Evolutionary conservation across 1,140 invertebrate species (phyloP), one percentile per base, ranked within the genome.

Genomic region (Trichogramma pretiosum): DNA sequence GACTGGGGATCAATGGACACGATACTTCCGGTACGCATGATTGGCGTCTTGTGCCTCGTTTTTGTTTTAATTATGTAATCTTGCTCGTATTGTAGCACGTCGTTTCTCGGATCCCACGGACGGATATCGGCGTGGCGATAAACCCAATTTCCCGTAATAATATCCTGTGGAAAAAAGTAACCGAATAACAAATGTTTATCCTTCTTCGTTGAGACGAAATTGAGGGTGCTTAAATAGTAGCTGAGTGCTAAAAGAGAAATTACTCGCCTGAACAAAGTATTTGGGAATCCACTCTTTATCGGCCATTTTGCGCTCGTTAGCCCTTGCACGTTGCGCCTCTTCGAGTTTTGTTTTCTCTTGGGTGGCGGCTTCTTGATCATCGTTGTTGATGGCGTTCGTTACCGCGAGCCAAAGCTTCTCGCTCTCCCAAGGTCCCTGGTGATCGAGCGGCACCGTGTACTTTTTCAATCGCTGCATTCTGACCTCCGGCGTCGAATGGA

Each of bases 331-430:
- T 66, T 96, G 92, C 8, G 78, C 80, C 62, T 93, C 89, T 59
- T 96, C 92, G 33, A 95, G 73, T 36, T 81, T 67, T 4, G 87
- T 92, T 70, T 96, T 96, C 57, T 92, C 87, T 40, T 90, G 82
- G 3, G 91, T 96, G 0, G 92, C 92, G 11, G 80, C 81, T 24
- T 80, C 67, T 70, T 81, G 66, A 72, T 95, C 88, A 52, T 89
- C 83, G 19, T 74, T 73, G 8, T 72, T 63, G 48, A 95, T 90
- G 1, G 90, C 90, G 36, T 81, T 76, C 0, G 87, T 87, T 0
- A 95, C 91, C 46, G 82, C 79, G 11, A 78, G 65, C 92, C 91
- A 95, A 3, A 94, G 70, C 55, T 82, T 80, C 65, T 93, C 87
- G 13, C 90, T 94, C 66, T 96, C 93, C 63, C 77, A 85, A 3